Percentiles rank a stretch among this genome's conserved stretches.
phyloP scores from a whole-genome alignment of 2,888 invertebrate species.

The Drosophila conformis region DNA sequence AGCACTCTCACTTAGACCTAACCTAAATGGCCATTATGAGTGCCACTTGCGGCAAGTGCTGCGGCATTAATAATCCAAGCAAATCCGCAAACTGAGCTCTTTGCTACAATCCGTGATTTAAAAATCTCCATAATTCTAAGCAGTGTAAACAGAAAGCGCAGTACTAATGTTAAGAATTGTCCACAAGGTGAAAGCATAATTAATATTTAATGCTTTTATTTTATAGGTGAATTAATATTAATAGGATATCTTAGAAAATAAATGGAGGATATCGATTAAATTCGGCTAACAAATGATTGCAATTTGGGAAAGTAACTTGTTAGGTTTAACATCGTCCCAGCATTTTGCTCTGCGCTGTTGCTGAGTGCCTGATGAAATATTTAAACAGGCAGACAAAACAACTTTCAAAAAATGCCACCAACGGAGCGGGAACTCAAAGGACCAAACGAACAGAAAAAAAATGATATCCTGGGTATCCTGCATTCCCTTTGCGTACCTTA shows the following conservation, averaged over 20 bases:
- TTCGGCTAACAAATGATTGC: conserved; percentile 50
- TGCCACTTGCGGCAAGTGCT: conserved; percentile 52
- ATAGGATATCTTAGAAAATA: conserved; percentile 18
- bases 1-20: conserved; percentile 54
- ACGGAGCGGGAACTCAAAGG: conserved; percentile 16
- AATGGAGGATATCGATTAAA: conserved; percentile 15
- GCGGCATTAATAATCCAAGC: conserved; percentile 62
- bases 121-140: conserved; percentile 8
- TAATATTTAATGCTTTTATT: background rate
- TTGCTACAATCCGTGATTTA: conserved; percentile 22
- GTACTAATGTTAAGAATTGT: background rate
- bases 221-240: conserved; percentile 6
- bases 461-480: background rate
- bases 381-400: conserved; percentile 49
- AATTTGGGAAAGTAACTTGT: conserved; percentile 52
- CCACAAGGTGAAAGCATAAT: background rate
- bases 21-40: conserved; percentile 63
- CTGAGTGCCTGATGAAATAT: conserved; percentile 70
- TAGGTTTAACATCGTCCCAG: conserved; percentile 17
- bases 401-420: conserved; percentile 70
- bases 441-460: background rate
- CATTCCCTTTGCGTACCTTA: background rate
- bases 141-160: background rate
- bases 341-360: conserved; percentile 1
- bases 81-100: conserved; percentile 41